phyloP scores from a whole-genome alignment of 2,113 vertebrate genomes.

The Oenanthe oenanthe region DNA sequence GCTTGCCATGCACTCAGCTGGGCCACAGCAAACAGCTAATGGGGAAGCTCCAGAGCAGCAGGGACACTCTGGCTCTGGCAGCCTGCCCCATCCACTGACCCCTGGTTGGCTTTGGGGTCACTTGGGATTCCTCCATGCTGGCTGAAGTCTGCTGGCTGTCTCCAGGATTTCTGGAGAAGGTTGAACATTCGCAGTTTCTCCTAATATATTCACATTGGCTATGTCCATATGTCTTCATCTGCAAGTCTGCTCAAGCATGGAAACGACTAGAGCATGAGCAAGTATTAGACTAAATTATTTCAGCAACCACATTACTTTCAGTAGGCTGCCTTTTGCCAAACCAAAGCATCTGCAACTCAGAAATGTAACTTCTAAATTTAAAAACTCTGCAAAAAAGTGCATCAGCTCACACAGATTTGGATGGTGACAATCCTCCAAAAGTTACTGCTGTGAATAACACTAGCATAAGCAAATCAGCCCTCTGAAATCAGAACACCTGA shows the following conservation, averaged over 20 bases:
- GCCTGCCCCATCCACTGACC: not conserved
- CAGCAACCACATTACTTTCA: not conserved
- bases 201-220: not conserved
- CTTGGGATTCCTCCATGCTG: not conserved
- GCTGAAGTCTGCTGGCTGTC: not conserved
- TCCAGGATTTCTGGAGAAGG: not conserved
- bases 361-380: not conserved
- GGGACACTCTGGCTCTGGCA: not conserved
- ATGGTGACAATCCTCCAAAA: not conserved
- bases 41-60: not conserved
- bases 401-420: not conserved
- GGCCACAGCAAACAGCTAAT: not conserved
- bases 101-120: not conserved
- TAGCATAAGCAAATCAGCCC: not conserved
- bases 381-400: not conserved
- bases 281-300: conserved; percentile 13
- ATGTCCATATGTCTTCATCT: conserved; percentile 10
- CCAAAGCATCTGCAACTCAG: not conserved
- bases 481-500: not conserved
- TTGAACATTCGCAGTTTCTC: not conserved
- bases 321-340: conserved; percentile 12
- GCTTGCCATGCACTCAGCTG: not conserved
- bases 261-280: not conserved
- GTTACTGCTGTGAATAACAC: not conserved
- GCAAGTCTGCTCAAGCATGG: conserved; percentile 23